phyloP scores from a whole-genome alignment of 2,888 invertebrate genomes.

The Limenitis camilla region DNA sequence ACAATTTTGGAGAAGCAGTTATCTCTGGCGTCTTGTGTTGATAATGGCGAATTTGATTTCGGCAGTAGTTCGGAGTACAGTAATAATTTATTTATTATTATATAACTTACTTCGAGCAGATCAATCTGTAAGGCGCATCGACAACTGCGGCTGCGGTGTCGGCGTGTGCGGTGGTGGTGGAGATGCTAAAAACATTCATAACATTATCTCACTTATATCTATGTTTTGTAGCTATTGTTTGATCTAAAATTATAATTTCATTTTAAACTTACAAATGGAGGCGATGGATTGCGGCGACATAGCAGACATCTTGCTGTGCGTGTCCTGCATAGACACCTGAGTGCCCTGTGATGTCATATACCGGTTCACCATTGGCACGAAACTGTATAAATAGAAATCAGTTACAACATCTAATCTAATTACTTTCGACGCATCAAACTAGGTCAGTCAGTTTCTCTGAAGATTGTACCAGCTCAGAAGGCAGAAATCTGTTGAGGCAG shows the following conservation, averaged over 20 bases:
- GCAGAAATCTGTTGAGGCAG: no score
- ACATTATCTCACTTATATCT: neutral
- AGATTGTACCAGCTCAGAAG: no score
- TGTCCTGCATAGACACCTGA: conserved; percentile 69
- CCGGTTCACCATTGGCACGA: conserved; percentile 70
- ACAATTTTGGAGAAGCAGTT: no score
- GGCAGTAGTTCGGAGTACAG: no score
- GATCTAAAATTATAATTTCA: neutral
- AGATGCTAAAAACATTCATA: conserved; percentile 43
- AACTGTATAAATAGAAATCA: conserved; percentile 43
- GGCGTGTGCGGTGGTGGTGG: conserved; percentile 71
- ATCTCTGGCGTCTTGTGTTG: no score
- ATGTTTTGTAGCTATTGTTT: neutral
- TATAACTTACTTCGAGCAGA: conserved; percentile 22
- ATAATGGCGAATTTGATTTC: no score
- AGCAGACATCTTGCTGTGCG: conserved; percentile 63
- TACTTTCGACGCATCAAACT: no score
- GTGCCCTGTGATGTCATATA: conserved; percentile 73
- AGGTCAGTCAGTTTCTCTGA: no score
- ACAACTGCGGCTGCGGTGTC: conserved; percentile 67
- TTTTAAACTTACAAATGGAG: conserved; percentile 59
- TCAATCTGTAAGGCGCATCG: conserved; percentile 67
- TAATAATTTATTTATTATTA: no score
- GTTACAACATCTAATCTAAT: neutral
- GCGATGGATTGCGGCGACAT: conserved; percentile 72